These are phyloP conservation scores for Lanistes nyassanus DNA, from an alignment of 1,140 invertebrate genomes.

Conservation along the genomic window DNA sequence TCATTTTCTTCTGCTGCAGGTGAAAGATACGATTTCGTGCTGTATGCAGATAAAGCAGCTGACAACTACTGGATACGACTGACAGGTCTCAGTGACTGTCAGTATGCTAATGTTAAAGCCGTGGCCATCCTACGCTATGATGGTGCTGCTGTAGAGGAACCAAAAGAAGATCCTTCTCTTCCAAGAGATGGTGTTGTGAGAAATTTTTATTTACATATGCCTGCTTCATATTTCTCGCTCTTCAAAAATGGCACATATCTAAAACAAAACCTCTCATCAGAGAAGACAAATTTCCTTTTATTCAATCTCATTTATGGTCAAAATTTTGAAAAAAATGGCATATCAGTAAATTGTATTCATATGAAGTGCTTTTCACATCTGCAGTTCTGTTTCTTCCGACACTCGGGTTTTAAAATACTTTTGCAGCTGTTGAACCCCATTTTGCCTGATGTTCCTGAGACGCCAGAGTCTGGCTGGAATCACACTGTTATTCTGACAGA, in stretches of 20 bases:
- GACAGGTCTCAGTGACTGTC: constrained; percentile 81
- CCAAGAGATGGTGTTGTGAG: constrained; percentile 26
- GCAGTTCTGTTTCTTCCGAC: background rate
- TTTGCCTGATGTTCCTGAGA: background rate
- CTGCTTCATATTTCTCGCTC: too few relatives aligned
- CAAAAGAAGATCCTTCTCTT: constrained; percentile 1
- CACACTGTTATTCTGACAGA: constrained; percentile 1
- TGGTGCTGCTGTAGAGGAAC: constrained; percentile 15
- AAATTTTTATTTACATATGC: too few relatives aligned
- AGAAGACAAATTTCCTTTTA: too few relatives aligned
- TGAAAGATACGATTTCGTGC: constrained; percentile 79
- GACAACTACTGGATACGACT: constrained; percentile 87
- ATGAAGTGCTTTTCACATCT: too few relatives aligned
- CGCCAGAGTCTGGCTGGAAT: constrained; percentile 2
- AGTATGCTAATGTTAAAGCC: constrained; percentile 75
- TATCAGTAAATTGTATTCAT: too few relatives aligned
- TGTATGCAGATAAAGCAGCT: constrained; percentile 77
- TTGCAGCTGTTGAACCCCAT: constrained; percentile 13
- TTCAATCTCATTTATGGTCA: too few relatives aligned
- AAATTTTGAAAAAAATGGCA: too few relatives aligned
- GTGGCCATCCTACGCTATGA: constrained; percentile 71
- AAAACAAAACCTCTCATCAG: too few relatives aligned
- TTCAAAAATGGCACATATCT: too few relatives aligned
- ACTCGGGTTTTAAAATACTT: constrained; percentile 7
- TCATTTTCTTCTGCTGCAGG: constrained; percentile 28